These are phyloP conservation scores for Lepilemur septentrionalis DNA, from an alignment of 2,797 vertebrate genomes.

Conservation along the genomic window DNA sequence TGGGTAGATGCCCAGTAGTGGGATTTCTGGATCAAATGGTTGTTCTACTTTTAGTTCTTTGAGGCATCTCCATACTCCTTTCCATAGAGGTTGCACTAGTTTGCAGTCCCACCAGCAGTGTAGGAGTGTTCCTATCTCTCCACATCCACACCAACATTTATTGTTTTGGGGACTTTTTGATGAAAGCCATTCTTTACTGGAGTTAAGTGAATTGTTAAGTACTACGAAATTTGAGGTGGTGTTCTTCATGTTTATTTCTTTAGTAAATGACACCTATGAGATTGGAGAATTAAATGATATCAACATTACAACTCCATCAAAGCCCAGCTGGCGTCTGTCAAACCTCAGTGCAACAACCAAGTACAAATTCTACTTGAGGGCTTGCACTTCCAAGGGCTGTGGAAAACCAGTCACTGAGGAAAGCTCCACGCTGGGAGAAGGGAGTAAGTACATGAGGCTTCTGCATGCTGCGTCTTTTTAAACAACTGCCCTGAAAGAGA, in stretches of 20 bases:
- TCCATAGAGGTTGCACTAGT: too few relatives aligned
- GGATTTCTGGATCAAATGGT: too few relatives aligned
- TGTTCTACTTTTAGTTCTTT: too few relatives aligned
- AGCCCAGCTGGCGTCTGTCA: constrained; percentile 88
- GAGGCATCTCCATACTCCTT: too few relatives aligned
- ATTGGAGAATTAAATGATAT: constrained; percentile 87
- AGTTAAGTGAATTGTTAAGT: background rate
- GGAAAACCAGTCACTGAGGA: constrained; percentile 92
- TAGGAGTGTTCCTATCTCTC: too few relatives aligned
- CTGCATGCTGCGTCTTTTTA: background rate
- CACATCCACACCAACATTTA: too few relatives aligned
- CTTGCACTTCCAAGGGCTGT: constrained; percentile 94
- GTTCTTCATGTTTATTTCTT: constrained; percentile 56
- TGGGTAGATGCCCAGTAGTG: too few relatives aligned
- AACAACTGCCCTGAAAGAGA: background rate
- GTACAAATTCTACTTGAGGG: constrained; percentile 94
- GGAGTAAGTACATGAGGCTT: constrained; percentile 88
- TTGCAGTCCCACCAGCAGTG: too few relatives aligned
- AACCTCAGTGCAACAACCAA: constrained; percentile 91
- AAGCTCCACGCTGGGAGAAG: constrained; percentile 89
- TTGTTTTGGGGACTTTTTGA: too few relatives aligned
- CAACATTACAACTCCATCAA: constrained; percentile 86
- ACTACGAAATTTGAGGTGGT: background rate
- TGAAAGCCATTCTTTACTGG: too few relatives aligned
- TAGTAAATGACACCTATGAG: constrained; percentile 94